Evolutionary conservation across 2,888 invertebrate species (phyloP), one percentile per base, ranked within the genome.

Genomic region (Drosophila limbata): DNA sequence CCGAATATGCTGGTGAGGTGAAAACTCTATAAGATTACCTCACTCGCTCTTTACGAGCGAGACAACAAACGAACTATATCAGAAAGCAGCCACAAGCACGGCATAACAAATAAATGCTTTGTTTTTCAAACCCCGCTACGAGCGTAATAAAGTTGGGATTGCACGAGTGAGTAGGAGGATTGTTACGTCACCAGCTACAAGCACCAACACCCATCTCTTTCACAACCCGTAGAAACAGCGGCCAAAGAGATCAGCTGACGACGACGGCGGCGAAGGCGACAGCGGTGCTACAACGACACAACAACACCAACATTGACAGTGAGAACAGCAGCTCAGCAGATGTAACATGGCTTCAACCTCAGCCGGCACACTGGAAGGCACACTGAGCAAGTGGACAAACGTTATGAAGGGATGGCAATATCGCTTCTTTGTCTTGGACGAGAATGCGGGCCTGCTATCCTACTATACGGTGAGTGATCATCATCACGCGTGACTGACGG

Each of bases 391-490:
- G 85, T 93, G 93, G 93, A 93, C 93, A 31, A 93, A 93, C 67
- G 92, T 93, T 40, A 92, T 93, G 92, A 93, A 93, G 74, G 99
- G 99, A 81, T 99, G 99, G 99, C 99, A 99, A 93, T 99, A 98
- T 94, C 95, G 99, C 83, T 99, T 99, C 98, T 99, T 99, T 94
- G 99, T 99, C 88, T 93, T 99, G 88, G 99, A 99, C 93, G 98
- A 98, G 93, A 98, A 97, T 93, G 97, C 98, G 84, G 99, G 98
- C 57, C 94, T 99, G 72, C 94, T 99, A 68, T 98, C 98, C 8
- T 99, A 99, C 93, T 99, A 98, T 92, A 99, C 99, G 93, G 98
- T 98, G 94, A 95, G 97, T 94, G 40, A 60, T 39, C 28, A 28
- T 39, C 57, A 63, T 71, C 56, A 60, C 28, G 35, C 45, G 11